A percentile compares a stretch with the other conserved stretches of the same genome.
Conservation (phyloP, 2,113 vertebrate genomes). For the Oxyruncus cristatus region DNA sequence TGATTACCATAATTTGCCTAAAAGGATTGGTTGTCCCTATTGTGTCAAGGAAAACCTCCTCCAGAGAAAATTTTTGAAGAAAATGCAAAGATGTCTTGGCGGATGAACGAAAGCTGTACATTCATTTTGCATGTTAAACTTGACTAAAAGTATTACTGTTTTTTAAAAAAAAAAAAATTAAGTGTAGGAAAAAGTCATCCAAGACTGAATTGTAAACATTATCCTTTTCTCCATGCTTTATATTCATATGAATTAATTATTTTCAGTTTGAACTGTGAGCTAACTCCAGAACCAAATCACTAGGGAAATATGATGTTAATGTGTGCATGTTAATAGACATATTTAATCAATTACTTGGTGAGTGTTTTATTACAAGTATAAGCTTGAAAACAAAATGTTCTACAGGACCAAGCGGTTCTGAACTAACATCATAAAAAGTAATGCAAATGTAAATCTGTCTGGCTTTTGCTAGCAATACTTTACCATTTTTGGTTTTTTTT, state of each 20-base stretch:
- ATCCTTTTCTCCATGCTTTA: slow-evolving; percentile 26
- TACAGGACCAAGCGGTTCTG: slow-evolving; percentile 23
- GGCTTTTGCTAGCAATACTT: not conserved
- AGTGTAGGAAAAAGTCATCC: not conserved
- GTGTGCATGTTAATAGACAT: slow-evolving; percentile 30
- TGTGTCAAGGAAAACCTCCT: too few species aligned
- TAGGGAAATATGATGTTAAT: slow-evolving; percentile 45
- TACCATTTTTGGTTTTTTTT: not conserved
- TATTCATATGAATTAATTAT: slow-evolving; percentile 46
- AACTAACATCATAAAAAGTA: slow-evolving; percentile 21
- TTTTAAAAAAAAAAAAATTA: slow-evolving; percentile 4
- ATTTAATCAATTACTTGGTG: slow-evolving; percentile 59
- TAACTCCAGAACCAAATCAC: slow-evolving; percentile 36
- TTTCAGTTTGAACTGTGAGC: slow-evolving; percentile 31
- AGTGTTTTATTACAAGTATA: slow-evolving; percentile 29
- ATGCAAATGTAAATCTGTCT: slow-evolving; percentile 27
- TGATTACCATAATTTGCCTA: not conserved
- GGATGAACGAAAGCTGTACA: not conserved
- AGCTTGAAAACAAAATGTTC: slow-evolving; percentile 49
- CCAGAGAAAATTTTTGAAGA: too few species aligned
- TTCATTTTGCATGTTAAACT: not conserved
- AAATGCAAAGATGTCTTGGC: not conserved
- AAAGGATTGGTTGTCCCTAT: not conserved
- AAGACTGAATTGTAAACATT: slow-evolving; percentile 31
- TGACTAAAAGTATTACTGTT: not conserved